Evolutionary conservation across 2,113 vertebrate species (phyloP).

Genomic region (Picathartes gymnocephalus): DNA sequence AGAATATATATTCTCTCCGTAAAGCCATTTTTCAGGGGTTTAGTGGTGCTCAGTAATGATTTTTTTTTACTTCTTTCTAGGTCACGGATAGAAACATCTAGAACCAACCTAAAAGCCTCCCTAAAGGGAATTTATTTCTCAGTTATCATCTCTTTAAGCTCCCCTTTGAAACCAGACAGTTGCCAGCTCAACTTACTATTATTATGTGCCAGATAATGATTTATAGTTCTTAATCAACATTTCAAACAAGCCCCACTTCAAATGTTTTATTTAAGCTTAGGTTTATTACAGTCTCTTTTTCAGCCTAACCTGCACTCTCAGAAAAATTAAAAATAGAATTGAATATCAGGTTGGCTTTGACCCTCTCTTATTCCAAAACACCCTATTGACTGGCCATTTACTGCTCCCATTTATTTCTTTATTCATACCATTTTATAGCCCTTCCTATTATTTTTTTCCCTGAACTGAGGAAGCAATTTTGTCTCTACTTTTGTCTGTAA

Average conservation of each 20-base stretch:
- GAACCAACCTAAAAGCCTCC: not conserved
- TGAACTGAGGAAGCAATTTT: constrained; percentile 27
- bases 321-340: not conserved
- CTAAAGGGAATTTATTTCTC: not conserved
- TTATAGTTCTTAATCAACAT: not conserved
- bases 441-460: not conserved
- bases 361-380: not conserved
- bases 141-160: not conserved
- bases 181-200: not conserved
- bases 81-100: not conserved
- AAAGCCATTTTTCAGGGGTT: not conserved
- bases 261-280: not conserved
- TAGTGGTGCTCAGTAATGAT: not conserved
- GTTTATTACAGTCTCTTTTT: not conserved
- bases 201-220: not conserved
- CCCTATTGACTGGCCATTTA: not conserved
- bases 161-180: not conserved
- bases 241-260: not conserved
- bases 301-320: not conserved
- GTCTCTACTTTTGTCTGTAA: constrained; percentile 22
- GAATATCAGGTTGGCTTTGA: not conserved
- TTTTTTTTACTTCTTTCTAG: not conserved
- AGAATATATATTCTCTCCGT: not conserved
- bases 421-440: not conserved
- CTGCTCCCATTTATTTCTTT: constrained; percentile 29